Evolutionary conservation across 2,797 vertebrate genomes (phyloP).

Genomic region (Austrolebias charrua): DNA sequence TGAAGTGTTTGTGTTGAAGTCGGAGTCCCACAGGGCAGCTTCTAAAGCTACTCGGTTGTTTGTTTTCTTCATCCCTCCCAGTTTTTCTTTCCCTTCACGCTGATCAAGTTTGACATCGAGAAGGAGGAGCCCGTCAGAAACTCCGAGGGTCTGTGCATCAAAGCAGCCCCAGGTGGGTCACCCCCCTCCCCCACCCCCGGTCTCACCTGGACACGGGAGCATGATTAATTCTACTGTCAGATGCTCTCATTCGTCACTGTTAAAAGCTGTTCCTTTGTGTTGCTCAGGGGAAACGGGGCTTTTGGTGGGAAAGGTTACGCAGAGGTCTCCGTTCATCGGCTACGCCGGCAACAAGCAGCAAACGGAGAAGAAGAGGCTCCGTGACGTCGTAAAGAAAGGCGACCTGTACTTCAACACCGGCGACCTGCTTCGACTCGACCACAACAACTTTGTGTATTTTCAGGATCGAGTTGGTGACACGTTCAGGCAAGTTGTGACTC

Average conservation of each 20-base stretch:
- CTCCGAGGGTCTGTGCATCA: conserved; percentile 83
- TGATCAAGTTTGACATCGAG: conserved; percentile 89
- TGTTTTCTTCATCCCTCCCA: conserved; percentile 45
- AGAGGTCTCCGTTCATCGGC: conserved; percentile 82
- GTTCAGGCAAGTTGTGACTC: conserved; percentile 77
- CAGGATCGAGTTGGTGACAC: conserved; percentile 92
- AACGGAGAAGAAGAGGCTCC: conserved; percentile 87
- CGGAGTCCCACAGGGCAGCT: not conserved
- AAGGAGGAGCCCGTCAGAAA: conserved; percentile 88
- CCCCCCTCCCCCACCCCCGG: fast-evolving
- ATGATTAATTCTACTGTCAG: not conserved
- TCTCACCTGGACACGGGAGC: not conserved
- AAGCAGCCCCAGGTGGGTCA: conserved; percentile 82
- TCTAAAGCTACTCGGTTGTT: not conserved
- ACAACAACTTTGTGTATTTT: conserved; percentile 88
- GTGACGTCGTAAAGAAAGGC: conserved; percentile 85
- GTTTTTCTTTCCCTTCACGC: conserved; percentile 77
- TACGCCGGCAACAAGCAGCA: conserved; percentile 84
- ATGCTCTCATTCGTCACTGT: not conserved
- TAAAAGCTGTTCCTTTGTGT: not conserved
- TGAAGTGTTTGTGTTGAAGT: not conserved
- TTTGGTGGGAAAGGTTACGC: conserved; percentile 83
- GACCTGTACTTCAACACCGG: conserved; percentile 91
- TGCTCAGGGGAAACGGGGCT: conserved; percentile 85
- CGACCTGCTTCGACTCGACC: conserved; percentile 85